Evolutionary conservation across 2,113 vertebrate genomes (phyloP).

Genomic region (Misgurnus anguillicaudatus): DNA sequence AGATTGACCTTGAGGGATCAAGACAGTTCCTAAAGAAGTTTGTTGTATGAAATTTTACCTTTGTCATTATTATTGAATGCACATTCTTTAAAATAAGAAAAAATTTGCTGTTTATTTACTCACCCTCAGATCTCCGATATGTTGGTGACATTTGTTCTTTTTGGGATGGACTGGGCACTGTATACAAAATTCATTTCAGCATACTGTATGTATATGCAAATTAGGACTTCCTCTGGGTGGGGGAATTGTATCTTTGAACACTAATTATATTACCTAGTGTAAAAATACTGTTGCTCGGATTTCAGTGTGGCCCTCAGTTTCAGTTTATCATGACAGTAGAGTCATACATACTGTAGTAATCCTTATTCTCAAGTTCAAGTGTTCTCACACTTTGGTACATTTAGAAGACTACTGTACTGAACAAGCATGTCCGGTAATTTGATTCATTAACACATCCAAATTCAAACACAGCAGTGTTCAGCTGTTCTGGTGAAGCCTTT

Average conservation of each 20-base stretch:
- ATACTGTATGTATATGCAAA: background rate
- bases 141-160: too few species aligned
- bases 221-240: background rate
- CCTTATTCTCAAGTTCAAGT: background rate
- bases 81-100: background rate
- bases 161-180: too few species aligned
- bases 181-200: too few species aligned
- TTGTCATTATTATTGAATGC: background rate
- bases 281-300: background rate
- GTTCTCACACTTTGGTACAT: too few species aligned
- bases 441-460: conserved; percentile 9
- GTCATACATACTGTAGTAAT: background rate
- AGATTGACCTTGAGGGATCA: conserved; percentile 86
- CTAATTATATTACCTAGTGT: background rate
- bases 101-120: too few species aligned
- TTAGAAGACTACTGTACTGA: too few species aligned
- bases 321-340: background rate
- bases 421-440: too few species aligned
- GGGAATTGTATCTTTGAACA: background rate
- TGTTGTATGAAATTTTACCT: conserved; percentile 76
- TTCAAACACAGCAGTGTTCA: conserved; percentile 7
- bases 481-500: background rate
- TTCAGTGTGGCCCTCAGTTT: too few species aligned
- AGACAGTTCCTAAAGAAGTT: conserved; percentile 88
- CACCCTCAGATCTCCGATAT: too few species aligned